A percentile compares a stretch with the other conserved stretches of the same genome.
Evolutionary conservation across 2,888 invertebrate genomes (phyloP).

Genomic region (Cotesia congregata): DNA sequence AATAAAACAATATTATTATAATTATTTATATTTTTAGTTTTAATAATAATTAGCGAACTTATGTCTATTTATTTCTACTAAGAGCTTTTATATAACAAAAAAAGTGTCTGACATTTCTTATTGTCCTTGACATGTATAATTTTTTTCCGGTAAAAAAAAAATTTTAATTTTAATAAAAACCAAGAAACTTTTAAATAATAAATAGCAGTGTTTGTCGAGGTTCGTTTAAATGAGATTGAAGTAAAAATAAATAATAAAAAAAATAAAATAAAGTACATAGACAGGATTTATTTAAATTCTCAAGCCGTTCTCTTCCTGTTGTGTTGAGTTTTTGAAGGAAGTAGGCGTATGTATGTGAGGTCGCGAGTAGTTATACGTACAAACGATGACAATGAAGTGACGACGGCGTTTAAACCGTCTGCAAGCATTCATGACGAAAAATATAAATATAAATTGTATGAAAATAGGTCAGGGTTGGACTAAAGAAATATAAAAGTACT

Average conservation of each 20-base stretch:
- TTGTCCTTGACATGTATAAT: background rate
- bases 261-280: background rate
- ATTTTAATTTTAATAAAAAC: background rate
- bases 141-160: background rate
- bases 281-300: background rate
- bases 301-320: slow-evolving; percentile 24
- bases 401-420: slow-evolving; percentile 43
- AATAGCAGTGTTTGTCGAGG: background rate
- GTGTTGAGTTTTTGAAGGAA: slow-evolving; percentile 49
- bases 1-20: no score
- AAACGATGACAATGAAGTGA: slow-evolving; percentile 45
- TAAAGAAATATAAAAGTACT: slow-evolving; percentile 29
- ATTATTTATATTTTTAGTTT: no score
- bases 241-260: background rate
- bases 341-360: slow-evolving; percentile 49
- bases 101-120: background rate
- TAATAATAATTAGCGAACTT: no score
- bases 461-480: slow-evolving; percentile 59
- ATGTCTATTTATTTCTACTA: no score
- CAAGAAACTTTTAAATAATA: background rate
- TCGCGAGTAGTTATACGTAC: slow-evolving; percentile 35
- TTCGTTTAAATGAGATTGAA: no score
- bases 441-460: slow-evolving; percentile 7
- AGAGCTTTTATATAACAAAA: background rate
- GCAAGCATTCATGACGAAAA: slow-evolving; percentile 48